Percentiles rank a stretch among this genome's conserved stretches.
Conservation (phyloP, 1,140 invertebrate species). For the Eciton burchellii region DNA sequence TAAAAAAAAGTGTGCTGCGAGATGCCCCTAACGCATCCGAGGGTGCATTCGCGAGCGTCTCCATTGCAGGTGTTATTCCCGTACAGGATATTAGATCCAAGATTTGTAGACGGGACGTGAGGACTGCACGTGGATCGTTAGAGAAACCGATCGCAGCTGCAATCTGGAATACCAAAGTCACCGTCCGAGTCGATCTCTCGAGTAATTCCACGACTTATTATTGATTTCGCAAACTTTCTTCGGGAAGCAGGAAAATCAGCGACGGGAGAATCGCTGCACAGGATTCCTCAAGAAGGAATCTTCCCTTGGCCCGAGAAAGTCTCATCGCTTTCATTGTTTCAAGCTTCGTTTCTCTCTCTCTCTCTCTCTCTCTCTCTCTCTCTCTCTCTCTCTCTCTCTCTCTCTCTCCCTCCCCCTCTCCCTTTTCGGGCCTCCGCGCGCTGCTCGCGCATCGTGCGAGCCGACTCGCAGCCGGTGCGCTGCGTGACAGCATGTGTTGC, state of each 20-base stretch:
- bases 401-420: background rate
- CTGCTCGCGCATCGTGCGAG: background rate
- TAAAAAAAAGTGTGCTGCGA: too few relatives aligned
- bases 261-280: background rate
- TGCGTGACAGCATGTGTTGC: slow-evolving; percentile 31
- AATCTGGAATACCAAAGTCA: background rate
- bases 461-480: slow-evolving; percentile 19
- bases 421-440: background rate
- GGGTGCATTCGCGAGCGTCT: too few relatives aligned
- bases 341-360: background rate
- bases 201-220: too few relatives aligned
- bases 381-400: too few relatives aligned
- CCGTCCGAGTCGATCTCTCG: background rate
- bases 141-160: too few relatives aligned
- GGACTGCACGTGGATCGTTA: too few relatives aligned
- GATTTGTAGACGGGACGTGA: too few relatives aligned
- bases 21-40: too few relatives aligned
- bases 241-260: background rate
- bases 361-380: too few relatives aligned
- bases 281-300: too few relatives aligned
- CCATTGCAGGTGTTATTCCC: too few relatives aligned
- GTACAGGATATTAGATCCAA: too few relatives aligned
- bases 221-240: background rate
- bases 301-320: background rate
- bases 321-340: background rate